Evolutionary conservation across 2,888 invertebrate genomes (phyloP).

Genomic region (Acanthosoma haemorrhoidale): DNA sequence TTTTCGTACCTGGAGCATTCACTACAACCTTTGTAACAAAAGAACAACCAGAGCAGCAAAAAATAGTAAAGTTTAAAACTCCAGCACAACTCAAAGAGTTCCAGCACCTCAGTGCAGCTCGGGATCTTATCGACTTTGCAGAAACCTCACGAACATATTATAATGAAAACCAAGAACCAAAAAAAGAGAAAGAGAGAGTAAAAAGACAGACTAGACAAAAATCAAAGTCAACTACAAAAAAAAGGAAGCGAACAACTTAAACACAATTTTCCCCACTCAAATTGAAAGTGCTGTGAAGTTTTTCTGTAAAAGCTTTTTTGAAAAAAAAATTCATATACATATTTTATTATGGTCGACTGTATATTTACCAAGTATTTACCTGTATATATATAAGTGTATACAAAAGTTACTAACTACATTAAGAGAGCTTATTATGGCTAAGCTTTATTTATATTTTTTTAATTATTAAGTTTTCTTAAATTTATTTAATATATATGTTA

Average conservation of each 20-base stretch:
- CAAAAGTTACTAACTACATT: not conserved
- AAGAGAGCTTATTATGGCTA: conserved; percentile 3
- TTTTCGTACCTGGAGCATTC: conserved; percentile 19
- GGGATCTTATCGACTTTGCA: conserved; percentile 20
- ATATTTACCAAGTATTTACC: not conserved
- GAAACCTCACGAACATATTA: not conserved
- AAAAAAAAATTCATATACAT: conserved; percentile 15
- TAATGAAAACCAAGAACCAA: conserved; percentile 1
- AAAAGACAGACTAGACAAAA: not conserved
- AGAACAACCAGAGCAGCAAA: not conserved
- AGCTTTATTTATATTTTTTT: conserved; percentile 17
- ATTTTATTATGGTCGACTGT: conserved; percentile 14
- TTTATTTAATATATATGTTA: not conserved
- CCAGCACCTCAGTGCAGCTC: conserved; percentile 19
- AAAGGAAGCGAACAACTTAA: not conserved
- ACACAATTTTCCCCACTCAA: not conserved
- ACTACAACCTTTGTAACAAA: conserved; percentile 16
- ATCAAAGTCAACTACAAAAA: not conserved
- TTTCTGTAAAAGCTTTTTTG: conserved; percentile 22
- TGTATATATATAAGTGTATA: conserved; percentile 4
- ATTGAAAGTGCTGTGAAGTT: conserved; percentile 26
- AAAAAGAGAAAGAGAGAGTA: not conserved
- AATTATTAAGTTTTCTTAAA: not conserved
- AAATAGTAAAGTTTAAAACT: conserved; percentile 22
- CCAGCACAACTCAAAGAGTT: conserved; percentile 31